Evolutionary conservation across 1,140 invertebrate species (phyloP).

Genomic region (Drosophila funebris): DNA sequence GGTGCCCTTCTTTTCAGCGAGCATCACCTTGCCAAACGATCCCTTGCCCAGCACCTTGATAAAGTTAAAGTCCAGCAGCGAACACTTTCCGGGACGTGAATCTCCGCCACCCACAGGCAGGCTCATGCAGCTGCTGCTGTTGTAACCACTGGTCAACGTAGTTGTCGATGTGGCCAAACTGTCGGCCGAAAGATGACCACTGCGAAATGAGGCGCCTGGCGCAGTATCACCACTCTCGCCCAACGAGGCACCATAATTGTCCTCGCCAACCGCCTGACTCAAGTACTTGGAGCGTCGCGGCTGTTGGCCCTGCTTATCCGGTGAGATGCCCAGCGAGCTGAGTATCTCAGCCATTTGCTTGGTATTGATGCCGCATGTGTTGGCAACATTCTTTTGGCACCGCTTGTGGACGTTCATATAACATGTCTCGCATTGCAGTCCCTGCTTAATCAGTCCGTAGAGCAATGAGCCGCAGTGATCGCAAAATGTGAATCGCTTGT

Average conservation of each 20-base stretch:
- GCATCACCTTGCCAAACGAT: slow-evolving; percentile 99
- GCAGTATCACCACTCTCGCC: slow-evolving; percentile 58
- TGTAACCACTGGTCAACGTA: slow-evolving; percentile 73
- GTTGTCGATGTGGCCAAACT: slow-evolving; percentile 64
- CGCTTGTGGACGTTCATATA: slow-evolving; percentile 99
- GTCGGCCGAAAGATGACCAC: slow-evolving; percentile 62
- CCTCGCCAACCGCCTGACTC: slow-evolving; percentile 84
- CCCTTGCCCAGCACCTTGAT: slow-evolving; percentile 99
- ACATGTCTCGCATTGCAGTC: slow-evolving; percentile 98
- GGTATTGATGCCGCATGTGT: slow-evolving; percentile 99
- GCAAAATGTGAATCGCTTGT: slow-evolving; percentile 99
- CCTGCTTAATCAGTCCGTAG: slow-evolving; percentile 98
- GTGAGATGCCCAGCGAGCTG: slow-evolving; percentile 94
- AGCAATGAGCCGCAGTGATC: slow-evolving; percentile 97
- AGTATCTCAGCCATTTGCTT: slow-evolving; percentile 97
- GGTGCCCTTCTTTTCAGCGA: slow-evolving; percentile 96
- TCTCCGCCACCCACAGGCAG: slow-evolving; percentile 58
- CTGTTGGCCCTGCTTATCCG: slow-evolving; percentile 91
- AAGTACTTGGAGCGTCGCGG: slow-evolving; percentile 87
- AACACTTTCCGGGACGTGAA: slow-evolving; percentile 86
- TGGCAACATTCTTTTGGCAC: slow-evolving; percentile 99
- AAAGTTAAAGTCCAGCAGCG: slow-evolving; percentile 95
- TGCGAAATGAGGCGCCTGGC: slow-evolving; percentile 72
- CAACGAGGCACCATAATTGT: slow-evolving; percentile 83
- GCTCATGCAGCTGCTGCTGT: slow-evolving; percentile 71